phyloP scores from a whole-genome alignment of 2,888 invertebrate genomes.

The Reticulitermes lucifugus region DNA sequence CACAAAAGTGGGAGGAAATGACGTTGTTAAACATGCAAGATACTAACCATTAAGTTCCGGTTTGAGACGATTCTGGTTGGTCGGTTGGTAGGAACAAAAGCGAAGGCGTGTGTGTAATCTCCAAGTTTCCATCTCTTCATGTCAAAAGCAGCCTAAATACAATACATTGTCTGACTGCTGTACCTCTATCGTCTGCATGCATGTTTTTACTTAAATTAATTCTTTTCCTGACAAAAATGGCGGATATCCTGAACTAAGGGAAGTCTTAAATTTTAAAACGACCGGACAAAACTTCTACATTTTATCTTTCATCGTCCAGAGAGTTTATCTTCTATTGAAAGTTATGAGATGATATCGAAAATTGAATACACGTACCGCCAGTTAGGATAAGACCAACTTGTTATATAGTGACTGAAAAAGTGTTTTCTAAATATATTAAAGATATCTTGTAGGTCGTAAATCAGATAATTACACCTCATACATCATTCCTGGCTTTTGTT shows the following conservation, averaged over 20 bases:
- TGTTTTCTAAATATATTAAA: background rate
- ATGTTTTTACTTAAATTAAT: background rate
- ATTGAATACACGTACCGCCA: too few relatives aligned
- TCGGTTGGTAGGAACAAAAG: conserved; percentile 35
- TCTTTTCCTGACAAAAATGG: conserved; percentile 20
- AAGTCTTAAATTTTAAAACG: background rate
- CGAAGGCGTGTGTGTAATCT: conserved; percentile 39
- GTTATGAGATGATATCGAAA: too few relatives aligned
- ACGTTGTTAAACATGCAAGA: conserved; percentile 38
- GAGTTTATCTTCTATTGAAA: background rate
- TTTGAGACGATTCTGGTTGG: conserved; percentile 36
- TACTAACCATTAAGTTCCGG: conserved; percentile 40
- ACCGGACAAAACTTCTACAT: background rate
- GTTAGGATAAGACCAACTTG: background rate
- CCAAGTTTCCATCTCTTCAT: conserved; percentile 17
- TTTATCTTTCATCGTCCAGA: background rate
- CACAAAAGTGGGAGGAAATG: conserved; percentile 40
- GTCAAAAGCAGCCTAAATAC: background rate
- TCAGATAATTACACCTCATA: background rate
- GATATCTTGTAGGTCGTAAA: background rate
- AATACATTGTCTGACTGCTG: background rate
- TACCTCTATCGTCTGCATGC: background rate
- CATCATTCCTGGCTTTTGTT: background rate
- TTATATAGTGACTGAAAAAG: background rate
- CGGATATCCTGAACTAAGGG: conserved; percentile 12